These are phyloP conservation scores for Stegodyphus mimosarum DNA, from an alignment of 1,140 invertebrate genomes.

Conservation along the genomic window DNA sequence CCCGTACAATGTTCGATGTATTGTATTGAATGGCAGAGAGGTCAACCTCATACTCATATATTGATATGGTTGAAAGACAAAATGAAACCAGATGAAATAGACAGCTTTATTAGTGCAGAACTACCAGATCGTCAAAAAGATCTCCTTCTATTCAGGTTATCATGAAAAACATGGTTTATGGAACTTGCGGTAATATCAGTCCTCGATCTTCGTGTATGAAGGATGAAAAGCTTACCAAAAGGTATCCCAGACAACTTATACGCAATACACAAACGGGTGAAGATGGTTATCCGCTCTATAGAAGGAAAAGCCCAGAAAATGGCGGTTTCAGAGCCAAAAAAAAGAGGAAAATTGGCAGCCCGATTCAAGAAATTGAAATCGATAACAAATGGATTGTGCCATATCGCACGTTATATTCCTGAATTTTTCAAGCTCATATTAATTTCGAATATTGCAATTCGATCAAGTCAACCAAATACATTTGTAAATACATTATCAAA, in stretches of 20 bases:
- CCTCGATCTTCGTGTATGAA: not conserved
- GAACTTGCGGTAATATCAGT: constrained; percentile 3
- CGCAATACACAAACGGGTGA: constrained; percentile 2
- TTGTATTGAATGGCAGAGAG: constrained; percentile 1
- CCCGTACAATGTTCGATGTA: not conserved
- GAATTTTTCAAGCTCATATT: constrained; percentile 17
- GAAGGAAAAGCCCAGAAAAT: not conserved
- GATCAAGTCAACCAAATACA: constrained; percentile 35
- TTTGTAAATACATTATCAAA: no score
- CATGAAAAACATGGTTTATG: constrained; percentile 68
- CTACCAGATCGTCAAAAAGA: constrained; percentile 26
- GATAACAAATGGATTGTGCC: constrained; percentile 9
- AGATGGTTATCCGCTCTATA: constrained; percentile 34
- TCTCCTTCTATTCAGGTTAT: not conserved
- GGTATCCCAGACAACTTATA: not conserved
- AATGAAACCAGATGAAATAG: constrained; percentile 3
- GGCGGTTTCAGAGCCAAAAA: not conserved
- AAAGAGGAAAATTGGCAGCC: not conserved
- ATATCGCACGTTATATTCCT: not conserved
- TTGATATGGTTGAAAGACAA: constrained; percentile 28
- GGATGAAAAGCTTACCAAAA: not conserved
- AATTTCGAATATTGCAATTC: constrained; percentile 6
- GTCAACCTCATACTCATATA: not conserved
- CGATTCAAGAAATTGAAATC: no score
- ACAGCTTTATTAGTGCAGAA: constrained; percentile 40